Conservation (phyloP, 2,888 invertebrate genomes). For the Papilio demoleus region DNA sequence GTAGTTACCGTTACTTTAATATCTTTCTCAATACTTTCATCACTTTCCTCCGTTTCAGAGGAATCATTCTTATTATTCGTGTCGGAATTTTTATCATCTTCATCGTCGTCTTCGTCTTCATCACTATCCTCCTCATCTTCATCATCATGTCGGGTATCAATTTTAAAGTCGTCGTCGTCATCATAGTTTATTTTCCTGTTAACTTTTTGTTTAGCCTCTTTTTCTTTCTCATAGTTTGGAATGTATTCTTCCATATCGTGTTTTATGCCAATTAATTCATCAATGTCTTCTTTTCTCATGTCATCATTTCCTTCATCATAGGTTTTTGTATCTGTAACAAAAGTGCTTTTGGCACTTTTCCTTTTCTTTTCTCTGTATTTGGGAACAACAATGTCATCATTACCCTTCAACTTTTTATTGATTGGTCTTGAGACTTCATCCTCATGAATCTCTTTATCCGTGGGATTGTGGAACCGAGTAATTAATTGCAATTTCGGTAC, state of each 20-base stretch:
- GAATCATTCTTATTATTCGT: constrained; percentile 44
- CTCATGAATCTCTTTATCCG: constrained; percentile 42
- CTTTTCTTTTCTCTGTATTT: constrained; percentile 74
- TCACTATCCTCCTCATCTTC: constrained; percentile 50
- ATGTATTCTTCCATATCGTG: constrained; percentile 71
- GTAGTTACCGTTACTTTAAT: constrained; percentile 56
- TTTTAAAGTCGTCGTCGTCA: constrained; percentile 49
- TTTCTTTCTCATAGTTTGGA: constrained; percentile 69
- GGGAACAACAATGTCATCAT: constrained; percentile 49
- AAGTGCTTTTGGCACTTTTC: constrained; percentile 70
- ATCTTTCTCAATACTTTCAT: constrained; percentile 24
- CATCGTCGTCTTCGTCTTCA: constrained; percentile 47
- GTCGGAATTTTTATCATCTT: constrained; percentile 47
- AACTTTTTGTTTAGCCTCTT: constrained; percentile 45
- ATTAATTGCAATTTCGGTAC: constrained; percentile 60
- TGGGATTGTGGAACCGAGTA: constrained; percentile 64
- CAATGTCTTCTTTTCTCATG: constrained; percentile 68
- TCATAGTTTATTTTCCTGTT: constrained; percentile 43
- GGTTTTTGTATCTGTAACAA: constrained; percentile 74
- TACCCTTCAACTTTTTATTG: constrained; percentile 43
- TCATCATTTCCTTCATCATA: constrained; percentile 71
- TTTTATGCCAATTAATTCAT: constrained; percentile 69
- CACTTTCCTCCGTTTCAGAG: constrained; percentile 28
- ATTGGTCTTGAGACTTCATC: not conserved
- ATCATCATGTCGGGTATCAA: constrained; percentile 49